Evolutionary conservation across 2,888 invertebrate genomes (phyloP).

Genomic region (Caprella mutica): DNA sequence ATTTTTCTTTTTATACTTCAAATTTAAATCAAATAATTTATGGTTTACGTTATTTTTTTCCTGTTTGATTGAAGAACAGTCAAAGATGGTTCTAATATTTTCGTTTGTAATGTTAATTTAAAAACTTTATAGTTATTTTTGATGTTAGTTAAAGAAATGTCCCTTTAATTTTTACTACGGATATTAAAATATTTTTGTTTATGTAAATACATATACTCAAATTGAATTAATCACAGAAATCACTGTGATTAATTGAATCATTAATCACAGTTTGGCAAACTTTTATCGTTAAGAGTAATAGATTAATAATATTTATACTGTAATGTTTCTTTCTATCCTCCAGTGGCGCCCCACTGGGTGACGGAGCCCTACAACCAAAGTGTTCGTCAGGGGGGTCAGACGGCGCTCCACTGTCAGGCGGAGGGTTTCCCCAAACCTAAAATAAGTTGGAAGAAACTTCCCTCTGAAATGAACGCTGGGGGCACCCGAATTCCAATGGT

Average conservation of each 20-base stretch:
- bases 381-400: slow-evolving; percentile 38
- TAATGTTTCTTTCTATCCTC: not conserved
- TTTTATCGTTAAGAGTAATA: slow-evolving; percentile 11
- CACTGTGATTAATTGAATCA: slow-evolving; percentile 6
- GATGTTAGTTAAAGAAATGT: not conserved
- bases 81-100: too few species aligned
- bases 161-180: not conserved
- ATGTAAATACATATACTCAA: slow-evolving; percentile 7
- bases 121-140: not conserved
- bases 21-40: too few species aligned
- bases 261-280: slow-evolving; percentile 9
- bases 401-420: slow-evolving; percentile 42
- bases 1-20: too few species aligned
- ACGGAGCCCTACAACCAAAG: slow-evolving; percentile 42
- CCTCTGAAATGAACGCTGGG: not conserved
- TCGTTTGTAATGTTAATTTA: too few species aligned
- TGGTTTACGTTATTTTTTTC: too few species aligned
- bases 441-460: slow-evolving; percentile 41
- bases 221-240: slow-evolving; percentile 11
- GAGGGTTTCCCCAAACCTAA: slow-evolving; percentile 45
- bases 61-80: too few species aligned
- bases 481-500: not conserved
- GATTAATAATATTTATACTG: slow-evolving; percentile 13
- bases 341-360: slow-evolving; percentile 46
- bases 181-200: slow-evolving; percentile 3